Percentiles rank a stretch among this genome's conserved stretches.
These are phyloP conservation scores for Callorhinus ursinus DNA, from an alignment of 2,113 vertebrate genomes.

Conservation along the genomic window DNA sequence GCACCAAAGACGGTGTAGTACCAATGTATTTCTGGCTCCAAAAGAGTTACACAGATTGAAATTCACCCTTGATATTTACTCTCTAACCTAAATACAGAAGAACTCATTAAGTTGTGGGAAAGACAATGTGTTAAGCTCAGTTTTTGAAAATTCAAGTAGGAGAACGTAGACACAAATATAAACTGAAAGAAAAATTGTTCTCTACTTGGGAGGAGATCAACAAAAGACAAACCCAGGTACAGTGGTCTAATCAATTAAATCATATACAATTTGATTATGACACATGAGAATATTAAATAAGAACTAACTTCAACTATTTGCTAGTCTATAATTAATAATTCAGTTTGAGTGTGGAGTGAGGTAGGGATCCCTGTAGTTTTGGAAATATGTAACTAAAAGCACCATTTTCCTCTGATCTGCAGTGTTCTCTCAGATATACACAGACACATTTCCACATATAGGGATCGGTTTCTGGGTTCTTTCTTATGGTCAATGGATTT, in stretches of 20 bases:
- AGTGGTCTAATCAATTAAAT: background rate
- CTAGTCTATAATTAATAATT: background rate
- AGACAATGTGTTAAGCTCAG: background rate
- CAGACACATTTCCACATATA: background rate
- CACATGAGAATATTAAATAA: background rate
- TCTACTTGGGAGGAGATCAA: background rate
- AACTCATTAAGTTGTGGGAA: slow-evolving; percentile 5
- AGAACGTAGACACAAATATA: background rate
- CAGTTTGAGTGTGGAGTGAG: background rate
- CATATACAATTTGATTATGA: background rate
- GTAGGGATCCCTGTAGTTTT: background rate
- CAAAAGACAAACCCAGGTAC: background rate
- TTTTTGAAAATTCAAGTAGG: background rate
- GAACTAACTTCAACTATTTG: background rate
- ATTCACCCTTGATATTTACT: slow-evolving; percentile 12
- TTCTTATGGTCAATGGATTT: background rate
- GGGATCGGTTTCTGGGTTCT: background rate
- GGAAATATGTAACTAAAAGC: background rate
- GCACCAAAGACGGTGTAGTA: background rate
- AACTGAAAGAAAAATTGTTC: background rate
- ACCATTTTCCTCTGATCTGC: background rate
- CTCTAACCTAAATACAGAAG: background rate
- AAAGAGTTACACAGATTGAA: background rate
- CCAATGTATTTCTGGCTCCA: background rate
- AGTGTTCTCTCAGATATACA: background rate